Percentiles rank a stretch among this genome's conserved stretches.
Conservation (phyloP, 2,888 invertebrate genomes). For the Cenopis cana region DNA sequence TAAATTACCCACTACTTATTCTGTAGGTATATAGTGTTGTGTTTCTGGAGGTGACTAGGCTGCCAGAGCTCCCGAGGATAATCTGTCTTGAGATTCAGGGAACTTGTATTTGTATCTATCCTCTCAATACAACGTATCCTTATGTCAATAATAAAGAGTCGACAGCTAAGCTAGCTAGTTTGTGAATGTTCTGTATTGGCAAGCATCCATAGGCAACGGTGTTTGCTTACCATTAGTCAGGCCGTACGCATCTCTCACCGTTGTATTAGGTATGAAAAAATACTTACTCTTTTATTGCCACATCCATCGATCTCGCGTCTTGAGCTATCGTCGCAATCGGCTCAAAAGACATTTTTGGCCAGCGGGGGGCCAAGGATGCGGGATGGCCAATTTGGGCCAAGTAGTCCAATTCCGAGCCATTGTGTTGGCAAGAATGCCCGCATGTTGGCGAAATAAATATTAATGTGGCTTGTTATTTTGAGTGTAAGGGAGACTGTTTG, state of each 20-base stretch:
- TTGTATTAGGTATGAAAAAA: not conserved
- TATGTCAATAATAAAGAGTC: no score
- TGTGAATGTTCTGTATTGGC: no score
- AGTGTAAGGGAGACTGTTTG: slow-evolving; percentile 11
- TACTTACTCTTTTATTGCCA: not conserved
- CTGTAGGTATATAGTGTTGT: no score
- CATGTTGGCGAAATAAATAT: slow-evolving; percentile 74
- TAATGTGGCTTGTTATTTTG: slow-evolving; percentile 55
- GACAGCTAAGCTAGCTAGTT: no score
- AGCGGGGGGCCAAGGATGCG: slow-evolving; percentile 77
- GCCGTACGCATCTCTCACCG: not conserved
- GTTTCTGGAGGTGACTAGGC: no score
- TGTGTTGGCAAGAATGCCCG: slow-evolving; percentile 69
- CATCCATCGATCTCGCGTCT: slow-evolving; percentile 24
- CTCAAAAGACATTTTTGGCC: slow-evolving; percentile 57
- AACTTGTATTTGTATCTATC: no score
- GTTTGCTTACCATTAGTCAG: not conserved
- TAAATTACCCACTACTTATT: no score
- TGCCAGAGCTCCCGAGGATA: no score
- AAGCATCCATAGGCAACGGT: no score
- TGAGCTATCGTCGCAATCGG: slow-evolving; percentile 16
- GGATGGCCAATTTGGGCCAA: slow-evolving; percentile 81
- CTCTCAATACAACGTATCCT: no score
- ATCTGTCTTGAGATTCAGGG: no score
- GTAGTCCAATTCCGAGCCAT: slow-evolving; percentile 78